These are phyloP conservation scores for Diaprepes abbreviatus DNA, from an alignment of 2,888 invertebrate genomes.

Conservation along the genomic window DNA sequence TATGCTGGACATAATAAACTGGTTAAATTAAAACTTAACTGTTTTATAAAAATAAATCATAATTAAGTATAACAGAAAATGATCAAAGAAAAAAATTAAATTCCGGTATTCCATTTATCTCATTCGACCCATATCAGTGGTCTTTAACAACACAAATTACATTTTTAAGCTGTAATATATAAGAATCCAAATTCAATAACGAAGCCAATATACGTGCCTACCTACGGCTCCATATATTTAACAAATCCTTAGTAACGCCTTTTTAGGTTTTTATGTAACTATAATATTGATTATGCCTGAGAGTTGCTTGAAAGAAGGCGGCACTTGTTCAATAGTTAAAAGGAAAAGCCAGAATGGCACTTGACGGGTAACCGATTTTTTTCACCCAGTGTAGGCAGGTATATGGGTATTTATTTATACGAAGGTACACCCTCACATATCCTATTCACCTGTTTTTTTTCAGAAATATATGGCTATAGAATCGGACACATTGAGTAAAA, in stretches of 20 bases:
- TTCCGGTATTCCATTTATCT: constrained; percentile 16
- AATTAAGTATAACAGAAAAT: too few relatives aligned
- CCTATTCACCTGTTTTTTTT: constrained; percentile 33
- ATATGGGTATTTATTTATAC: constrained; percentile 33
- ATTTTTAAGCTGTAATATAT: constrained; percentile 19
- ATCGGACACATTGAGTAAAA: background rate
- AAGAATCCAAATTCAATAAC: constrained; percentile 22
- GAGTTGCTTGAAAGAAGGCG: constrained; percentile 42
- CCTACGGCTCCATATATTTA: constrained; percentile 42
- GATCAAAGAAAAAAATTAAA: constrained; percentile 32
- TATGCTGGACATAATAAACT: too few relatives aligned
- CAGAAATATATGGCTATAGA: background rate
- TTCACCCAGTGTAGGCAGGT: constrained; percentile 28
- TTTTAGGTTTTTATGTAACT: constrained; percentile 46
- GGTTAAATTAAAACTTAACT: too few relatives aligned
- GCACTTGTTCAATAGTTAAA: constrained; percentile 41
- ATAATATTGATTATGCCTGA: constrained; percentile 45
- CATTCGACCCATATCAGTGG: constrained; percentile 21
- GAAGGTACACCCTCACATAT: constrained; percentile 37
- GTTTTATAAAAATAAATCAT: too few relatives aligned
- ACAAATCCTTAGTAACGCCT: constrained; percentile 48
- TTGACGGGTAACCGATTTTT: constrained; percentile 44
- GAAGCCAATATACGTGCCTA: constrained; percentile 39
- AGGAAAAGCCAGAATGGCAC: constrained; percentile 47
- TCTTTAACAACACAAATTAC: constrained; percentile 36